phyloP scores from a whole-genome alignment of 2,113 vertebrate species.

The Salvelinus namaycush region DNA sequence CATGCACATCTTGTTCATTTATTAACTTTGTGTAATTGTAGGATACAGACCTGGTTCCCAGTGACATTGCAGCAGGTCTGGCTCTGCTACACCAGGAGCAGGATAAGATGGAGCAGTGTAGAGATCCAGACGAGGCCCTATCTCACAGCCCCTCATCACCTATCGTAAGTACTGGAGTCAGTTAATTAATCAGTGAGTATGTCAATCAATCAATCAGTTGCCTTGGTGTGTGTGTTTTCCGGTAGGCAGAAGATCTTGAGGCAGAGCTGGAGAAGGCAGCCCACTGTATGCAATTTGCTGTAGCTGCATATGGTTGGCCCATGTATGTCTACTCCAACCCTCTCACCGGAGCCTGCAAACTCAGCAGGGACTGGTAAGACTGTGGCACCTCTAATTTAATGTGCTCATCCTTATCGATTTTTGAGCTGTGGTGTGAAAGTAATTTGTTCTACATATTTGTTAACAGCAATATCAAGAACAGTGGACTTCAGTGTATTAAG shows the following conservation, averaged over 20 bases:
- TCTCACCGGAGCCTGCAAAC: constrained; percentile 84
- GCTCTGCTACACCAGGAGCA: constrained; percentile 94
- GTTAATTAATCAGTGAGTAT: neutral
- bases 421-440: neutral
- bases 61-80: constrained; percentile 93
- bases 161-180: constrained; percentile 69
- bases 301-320: constrained; percentile 94
- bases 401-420: neutral
- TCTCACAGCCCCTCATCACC: constrained; percentile 73
- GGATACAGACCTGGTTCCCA: constrained; percentile 96
- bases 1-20: neutral
- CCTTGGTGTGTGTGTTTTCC: neutral
- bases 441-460: neutral
- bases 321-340: constrained; percentile 88
- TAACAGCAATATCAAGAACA: no score
- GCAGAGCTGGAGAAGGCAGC: constrained; percentile 83
- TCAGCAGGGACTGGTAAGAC: constrained; percentile 87
- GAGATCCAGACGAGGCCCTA: constrained; percentile 77
- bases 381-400: neutral
- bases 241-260: constrained; percentile 83
- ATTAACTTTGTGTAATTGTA: constrained; percentile 48
- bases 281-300: constrained; percentile 92
- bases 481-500: no score
- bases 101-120: constrained; percentile 80
- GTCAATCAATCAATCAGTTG: no score